phyloP scores from a whole-genome alignment of 2,797 vertebrate species.

The Sardinella longiceps region DNA sequence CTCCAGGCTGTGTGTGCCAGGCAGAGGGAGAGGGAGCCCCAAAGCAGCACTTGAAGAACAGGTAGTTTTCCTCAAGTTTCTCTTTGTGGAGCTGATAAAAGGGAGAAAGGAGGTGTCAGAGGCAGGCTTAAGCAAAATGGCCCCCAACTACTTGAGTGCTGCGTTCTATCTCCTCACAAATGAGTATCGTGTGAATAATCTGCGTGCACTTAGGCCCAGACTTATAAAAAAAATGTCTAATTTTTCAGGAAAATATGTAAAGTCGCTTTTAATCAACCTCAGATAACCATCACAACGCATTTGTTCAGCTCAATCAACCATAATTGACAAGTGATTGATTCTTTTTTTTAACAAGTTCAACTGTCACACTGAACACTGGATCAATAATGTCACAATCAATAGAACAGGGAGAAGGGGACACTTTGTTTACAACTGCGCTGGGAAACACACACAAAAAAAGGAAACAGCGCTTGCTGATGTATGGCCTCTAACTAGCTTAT shows the following conservation, averaged over 20 bases:
- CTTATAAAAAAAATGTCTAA: background rate
- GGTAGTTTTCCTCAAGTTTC: slow-evolving; percentile 39
- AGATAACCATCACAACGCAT: background rate
- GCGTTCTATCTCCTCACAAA: background rate
- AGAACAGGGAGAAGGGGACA: background rate
- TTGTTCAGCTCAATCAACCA: slow-evolving; percentile 21
- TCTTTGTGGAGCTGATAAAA: slow-evolving; percentile 5
- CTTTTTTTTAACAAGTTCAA: slow-evolving; percentile 36
- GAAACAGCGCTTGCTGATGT: background rate
- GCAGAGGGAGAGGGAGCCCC: slow-evolving; percentile 42
- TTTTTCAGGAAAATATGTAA: background rate
- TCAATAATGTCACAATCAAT: slow-evolving; percentile 40
- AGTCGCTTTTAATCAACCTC: background rate
- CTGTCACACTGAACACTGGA: slow-evolving; percentile 36
- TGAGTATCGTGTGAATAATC: background rate
- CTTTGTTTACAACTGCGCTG: background rate
- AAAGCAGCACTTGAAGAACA: slow-evolving; percentile 45
- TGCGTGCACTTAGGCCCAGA: background rate
- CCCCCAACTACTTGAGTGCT: background rate
- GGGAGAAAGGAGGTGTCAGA: background rate
- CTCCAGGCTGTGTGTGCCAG: slow-evolving; percentile 38
- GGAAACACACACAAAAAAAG: background rate
- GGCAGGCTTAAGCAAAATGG: slow-evolving; percentile 31
- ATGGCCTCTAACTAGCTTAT: background rate
- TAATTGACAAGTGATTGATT: slow-evolving; percentile 31